These are phyloP conservation scores for Hermaeophaga mercurialis DNA, from an alignment of 2,888 invertebrate species.

Conservation along the genomic window DNA sequence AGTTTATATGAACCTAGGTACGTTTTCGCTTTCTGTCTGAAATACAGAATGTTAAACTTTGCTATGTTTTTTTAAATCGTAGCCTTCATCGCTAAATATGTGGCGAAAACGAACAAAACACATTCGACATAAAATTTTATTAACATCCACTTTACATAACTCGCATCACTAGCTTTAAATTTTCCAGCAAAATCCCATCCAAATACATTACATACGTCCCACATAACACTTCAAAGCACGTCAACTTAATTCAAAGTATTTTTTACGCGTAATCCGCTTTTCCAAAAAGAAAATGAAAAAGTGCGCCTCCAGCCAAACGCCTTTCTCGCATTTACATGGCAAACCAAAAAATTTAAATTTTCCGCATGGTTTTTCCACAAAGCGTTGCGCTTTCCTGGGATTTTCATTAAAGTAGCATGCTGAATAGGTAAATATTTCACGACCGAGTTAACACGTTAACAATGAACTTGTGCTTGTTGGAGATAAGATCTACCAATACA, in stretches of 20 bases:
- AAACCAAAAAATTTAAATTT: conserved; percentile 10
- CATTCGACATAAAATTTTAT: neutral
- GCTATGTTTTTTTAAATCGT: no score
- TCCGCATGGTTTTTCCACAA: conserved; percentile 8
- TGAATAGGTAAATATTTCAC: neutral
- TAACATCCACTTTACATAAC: neutral
- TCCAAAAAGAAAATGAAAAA: conserved; percentile 13
- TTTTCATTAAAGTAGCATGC: conserved; percentile 9
- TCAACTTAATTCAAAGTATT: conserved; percentile 10
- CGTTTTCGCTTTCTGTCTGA: no score
- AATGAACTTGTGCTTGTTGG: conserved; percentile 1
- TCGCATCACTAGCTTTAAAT: neutral
- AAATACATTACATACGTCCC: neutral
- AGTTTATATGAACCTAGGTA: no score
- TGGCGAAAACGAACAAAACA: no score
- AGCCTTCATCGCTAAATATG: no score
- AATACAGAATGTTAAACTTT: no score
- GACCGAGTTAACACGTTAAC: conserved; percentile 12
- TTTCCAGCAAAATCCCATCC: neutral
- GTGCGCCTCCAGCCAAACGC: neutral
- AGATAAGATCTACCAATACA: conserved; percentile 4
- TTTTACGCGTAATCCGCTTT: conserved; percentile 13
- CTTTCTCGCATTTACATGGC: conserved; percentile 7
- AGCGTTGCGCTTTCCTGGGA: conserved; percentile 3
- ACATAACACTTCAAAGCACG: conserved; percentile 3